Percentiles rank a stretch among this genome's conserved stretches.
Conservation (phyloP, 2,113 vertebrate genomes). For the Circaetus cinerascens region DNA sequence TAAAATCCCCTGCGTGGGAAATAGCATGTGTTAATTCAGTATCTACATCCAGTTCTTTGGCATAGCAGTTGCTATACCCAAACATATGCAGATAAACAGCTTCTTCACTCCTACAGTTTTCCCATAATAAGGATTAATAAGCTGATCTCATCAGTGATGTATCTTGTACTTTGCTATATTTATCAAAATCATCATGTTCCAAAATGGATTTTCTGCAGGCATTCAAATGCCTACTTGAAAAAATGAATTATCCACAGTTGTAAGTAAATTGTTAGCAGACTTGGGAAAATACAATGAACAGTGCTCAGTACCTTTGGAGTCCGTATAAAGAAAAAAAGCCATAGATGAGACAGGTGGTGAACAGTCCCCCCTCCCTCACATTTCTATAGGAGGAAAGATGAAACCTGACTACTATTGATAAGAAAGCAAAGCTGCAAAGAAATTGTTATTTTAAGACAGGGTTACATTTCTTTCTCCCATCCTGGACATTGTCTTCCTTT, state of each 20-base stretch:
- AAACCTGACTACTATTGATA: not conserved
- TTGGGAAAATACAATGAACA: not conserved
- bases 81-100: not conserved
- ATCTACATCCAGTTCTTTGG: not conserved
- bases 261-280: not conserved
- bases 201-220: conserved; percentile 26
- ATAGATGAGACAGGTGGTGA: not conserved
- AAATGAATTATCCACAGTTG: not conserved
- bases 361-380: not conserved
- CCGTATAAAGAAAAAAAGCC: not conserved
- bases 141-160: conserved; percentile 16
- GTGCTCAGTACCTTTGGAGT: not conserved
- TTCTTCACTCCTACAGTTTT: not conserved
- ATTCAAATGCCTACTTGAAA: not conserved
- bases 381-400: not conserved
- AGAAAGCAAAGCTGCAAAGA: not conserved
- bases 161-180: conserved; percentile 34
- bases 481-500: not conserved
- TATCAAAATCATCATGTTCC: conserved; percentile 22
- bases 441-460: not conserved
- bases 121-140: conserved; percentile 28
- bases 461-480: not conserved
- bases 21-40: not conserved
- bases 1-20: not conserved
- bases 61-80: not conserved